These are phyloP conservation scores for Pterocles burchelli DNA, from an alignment of 2,113 vertebrate species.

Conservation along the genomic window DNA sequence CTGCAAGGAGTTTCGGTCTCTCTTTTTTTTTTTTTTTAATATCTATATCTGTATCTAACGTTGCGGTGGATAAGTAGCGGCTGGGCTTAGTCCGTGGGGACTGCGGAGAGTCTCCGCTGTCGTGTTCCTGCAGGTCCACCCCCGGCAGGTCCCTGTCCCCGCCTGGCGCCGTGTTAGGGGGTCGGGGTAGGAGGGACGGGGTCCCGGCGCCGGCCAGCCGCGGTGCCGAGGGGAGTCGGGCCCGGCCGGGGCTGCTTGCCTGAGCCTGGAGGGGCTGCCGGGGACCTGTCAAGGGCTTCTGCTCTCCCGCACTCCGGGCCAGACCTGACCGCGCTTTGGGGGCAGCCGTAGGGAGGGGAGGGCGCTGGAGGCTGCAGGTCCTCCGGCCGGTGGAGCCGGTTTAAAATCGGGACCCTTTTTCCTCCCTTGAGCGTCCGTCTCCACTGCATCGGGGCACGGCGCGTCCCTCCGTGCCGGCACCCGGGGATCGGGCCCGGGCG, in stretches of 20 bases:
- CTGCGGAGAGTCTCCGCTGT: neutral
- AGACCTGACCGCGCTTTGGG: neutral
- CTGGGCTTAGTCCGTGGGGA: neutral
- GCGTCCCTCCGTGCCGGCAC: neutral
- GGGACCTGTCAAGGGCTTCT: neutral
- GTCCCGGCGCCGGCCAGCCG: neutral
- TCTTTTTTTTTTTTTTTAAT: slow-evolving; percentile 24
- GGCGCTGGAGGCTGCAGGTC: neutral
- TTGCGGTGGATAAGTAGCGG: neutral
- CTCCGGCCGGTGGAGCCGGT: neutral
- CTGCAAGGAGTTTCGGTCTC: slow-evolving; percentile 40
- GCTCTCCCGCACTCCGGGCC: neutral
- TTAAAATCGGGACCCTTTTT: neutral
- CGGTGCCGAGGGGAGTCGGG: neutral
- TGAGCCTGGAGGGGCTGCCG: neutral
- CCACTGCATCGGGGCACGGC: neutral
- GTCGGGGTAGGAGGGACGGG: neutral
- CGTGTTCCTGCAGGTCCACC: neutral
- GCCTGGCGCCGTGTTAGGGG: neutral
- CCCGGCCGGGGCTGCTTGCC: neutral
- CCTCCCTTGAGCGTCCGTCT: too few species aligned
- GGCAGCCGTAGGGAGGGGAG: neutral
- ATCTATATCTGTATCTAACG: slow-evolving; percentile 46
- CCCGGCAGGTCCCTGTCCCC: neutral
- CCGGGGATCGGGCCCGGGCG: neutral